phyloP scores from a whole-genome alignment of 2,113 vertebrate species.

The Prionailurus viverrinus region DNA sequence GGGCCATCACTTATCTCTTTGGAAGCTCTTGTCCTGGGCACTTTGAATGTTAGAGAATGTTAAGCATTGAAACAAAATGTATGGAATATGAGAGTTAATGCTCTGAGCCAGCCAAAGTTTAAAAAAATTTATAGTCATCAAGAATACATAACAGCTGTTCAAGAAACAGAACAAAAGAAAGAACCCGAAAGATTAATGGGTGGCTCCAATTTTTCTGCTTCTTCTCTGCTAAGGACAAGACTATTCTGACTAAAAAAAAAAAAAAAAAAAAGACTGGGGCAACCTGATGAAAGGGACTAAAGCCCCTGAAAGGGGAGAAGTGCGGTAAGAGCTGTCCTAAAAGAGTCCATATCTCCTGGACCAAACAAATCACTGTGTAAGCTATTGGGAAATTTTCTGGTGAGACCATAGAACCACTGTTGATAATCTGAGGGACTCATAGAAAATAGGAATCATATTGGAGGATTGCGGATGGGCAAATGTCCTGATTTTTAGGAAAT shows the following conservation, averaged over 20 bases:
- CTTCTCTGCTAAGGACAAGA: neutral
- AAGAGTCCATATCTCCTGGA: neutral
- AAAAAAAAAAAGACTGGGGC: neutral
- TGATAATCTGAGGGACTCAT: neutral
- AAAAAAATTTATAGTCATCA: neutral
- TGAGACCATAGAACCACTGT: neutral
- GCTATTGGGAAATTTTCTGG: neutral
- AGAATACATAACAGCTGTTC: conserved; percentile 57
- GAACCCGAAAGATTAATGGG: conserved; percentile 23
- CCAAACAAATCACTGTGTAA: neutral
- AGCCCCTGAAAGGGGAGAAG: neutral
- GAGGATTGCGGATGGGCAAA: neutral
- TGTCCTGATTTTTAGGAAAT: conserved; percentile 64
- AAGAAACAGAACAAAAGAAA: conserved; percentile 43
- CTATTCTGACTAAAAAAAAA: neutral
- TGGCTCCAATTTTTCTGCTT: neutral
- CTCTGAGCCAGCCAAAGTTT: neutral
- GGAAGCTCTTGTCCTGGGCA: conserved; percentile 52
- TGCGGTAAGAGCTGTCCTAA: neutral
- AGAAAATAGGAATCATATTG: neutral
- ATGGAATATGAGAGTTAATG: conserved; percentile 16
- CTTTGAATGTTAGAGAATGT: neutral
- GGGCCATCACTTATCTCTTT: conserved; percentile 59
- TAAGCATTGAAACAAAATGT: conserved; percentile 49
- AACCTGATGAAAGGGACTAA: conserved; percentile 9